Conservation (phyloP, 2,797 vertebrate species). For the Anabas testudineus region DNA sequence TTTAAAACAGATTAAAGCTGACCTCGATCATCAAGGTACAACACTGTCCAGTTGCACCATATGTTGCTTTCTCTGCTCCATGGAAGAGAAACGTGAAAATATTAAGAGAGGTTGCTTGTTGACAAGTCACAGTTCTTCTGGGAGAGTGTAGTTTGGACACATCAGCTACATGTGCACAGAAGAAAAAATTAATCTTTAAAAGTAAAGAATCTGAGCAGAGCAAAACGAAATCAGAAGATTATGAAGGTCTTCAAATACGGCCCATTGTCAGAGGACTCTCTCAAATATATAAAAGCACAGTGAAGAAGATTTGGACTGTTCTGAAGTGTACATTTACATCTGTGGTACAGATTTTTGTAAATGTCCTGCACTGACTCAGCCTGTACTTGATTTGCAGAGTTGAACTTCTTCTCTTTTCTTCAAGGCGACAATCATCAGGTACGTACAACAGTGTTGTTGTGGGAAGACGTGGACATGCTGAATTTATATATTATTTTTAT, state of each 20-base stretch:
- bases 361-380: slow-evolving; percentile 15
- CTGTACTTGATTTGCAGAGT: slow-evolving; percentile 83
- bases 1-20: neutral
- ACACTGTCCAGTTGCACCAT: neutral
- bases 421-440: slow-evolving; percentile 99
- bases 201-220: neutral
- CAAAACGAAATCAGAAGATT: neutral
- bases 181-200: neutral
- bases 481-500: too few species aligned
- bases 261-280: too few species aligned
- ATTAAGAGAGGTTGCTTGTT: neutral
- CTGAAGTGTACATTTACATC: neutral
- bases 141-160: neutral
- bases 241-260: neutral
- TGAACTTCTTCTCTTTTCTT: slow-evolving; percentile 99
- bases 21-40: neutral
- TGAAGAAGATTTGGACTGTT: neutral
- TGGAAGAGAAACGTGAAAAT: neutral
- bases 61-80: neutral
- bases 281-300: neutral
- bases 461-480: neutral
- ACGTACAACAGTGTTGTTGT: slow-evolving; percentile 53
- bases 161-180: neutral
- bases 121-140: neutral
- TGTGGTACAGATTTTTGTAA: neutral